phyloP scores from a whole-genome alignment of 2,797 vertebrate species.

The Dromococcyx pavoninus region DNA sequence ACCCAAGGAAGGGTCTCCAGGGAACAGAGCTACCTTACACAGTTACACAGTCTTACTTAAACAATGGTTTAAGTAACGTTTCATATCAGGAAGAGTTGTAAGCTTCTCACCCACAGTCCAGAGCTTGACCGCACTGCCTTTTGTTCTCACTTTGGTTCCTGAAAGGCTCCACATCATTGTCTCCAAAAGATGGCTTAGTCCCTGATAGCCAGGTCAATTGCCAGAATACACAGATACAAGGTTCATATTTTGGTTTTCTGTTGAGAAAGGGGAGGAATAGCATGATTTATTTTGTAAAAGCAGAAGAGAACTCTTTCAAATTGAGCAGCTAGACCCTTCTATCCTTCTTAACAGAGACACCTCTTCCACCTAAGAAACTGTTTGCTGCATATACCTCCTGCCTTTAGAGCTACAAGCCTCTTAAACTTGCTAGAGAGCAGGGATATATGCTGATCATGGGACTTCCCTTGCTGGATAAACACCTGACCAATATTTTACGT shows the following conservation, averaged over 20 bases:
- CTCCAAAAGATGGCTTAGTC: not conserved
- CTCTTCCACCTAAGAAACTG: not conserved
- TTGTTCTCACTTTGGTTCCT: not conserved
- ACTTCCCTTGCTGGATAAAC: not conserved
- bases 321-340: fast-evolving
- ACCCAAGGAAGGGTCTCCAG: not conserved
- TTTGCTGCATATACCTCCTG: fast-evolving
- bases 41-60: not conserved
- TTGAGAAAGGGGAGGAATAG: not conserved
- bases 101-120: not conserved
- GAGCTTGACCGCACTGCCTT: not conserved
- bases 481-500: not conserved
- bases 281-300: not conserved
- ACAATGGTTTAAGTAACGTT: not conserved
- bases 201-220: not conserved
- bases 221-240: not conserved
- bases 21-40: not conserved
- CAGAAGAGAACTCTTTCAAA: not conserved
- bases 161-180: not conserved
- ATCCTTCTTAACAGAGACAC: not conserved
- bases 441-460: fast-evolving
- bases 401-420: not conserved
- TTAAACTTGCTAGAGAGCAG: not conserved
- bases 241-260: too few species aligned
- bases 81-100: not conserved